Percentiles rank a stretch among this genome's conserved stretches.
phyloP scores from a whole-genome alignment of 2,113 vertebrate species.

The Pseudopodoces humilis region DNA sequence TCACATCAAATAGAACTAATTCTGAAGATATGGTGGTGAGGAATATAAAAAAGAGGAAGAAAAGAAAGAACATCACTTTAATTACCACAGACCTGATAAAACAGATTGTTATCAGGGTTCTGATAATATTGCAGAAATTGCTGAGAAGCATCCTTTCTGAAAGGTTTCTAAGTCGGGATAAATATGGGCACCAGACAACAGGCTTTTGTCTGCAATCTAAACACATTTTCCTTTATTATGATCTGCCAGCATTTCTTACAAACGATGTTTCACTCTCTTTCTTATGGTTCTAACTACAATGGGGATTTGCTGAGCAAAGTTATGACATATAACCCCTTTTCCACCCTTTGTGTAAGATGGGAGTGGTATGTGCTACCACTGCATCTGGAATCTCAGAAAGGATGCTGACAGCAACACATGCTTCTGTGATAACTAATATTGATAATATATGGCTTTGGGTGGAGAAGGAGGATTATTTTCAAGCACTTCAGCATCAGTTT shows the following conservation, averaged over 20 bases:
- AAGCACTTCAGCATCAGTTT: not conserved
- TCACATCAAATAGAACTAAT: not conserved
- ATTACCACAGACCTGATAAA: not conserved
- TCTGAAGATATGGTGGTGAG: not conserved
- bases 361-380: not conserved
- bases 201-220: not conserved
- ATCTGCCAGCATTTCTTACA: not conserved
- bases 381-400: not conserved
- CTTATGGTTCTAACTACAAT: not conserved
- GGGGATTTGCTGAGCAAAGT: not conserved
- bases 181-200: not conserved
- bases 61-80: not conserved
- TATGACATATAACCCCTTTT: not conserved
- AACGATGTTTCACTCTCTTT: not conserved
- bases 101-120: not conserved
- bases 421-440: not conserved
- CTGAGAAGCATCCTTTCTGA: not conserved
- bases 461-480: not conserved
- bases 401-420: not conserved
- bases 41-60: not conserved
- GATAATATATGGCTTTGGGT: not conserved
- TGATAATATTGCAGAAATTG: not conserved
- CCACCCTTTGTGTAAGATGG: fast-evolving
- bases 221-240: not conserved
- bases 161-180: not conserved